Evolutionary conservation across 1,140 invertebrate genomes (phyloP), one percentile per base, ranked within the genome.

Genomic region (Trichonephila clavata): DNA sequence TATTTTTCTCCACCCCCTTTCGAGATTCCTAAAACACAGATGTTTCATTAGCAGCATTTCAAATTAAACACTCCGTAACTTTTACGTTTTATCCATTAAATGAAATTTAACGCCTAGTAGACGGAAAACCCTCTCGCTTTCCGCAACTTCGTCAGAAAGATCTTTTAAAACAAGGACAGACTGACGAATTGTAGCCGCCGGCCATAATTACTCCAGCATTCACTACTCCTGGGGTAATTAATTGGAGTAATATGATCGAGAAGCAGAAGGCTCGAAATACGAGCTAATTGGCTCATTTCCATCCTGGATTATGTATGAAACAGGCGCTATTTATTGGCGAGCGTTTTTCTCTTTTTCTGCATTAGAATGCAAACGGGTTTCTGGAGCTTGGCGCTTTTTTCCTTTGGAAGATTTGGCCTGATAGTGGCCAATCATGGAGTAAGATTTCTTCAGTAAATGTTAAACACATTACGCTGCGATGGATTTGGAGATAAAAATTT

Each of bases 281-380:
- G 81, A 92, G 83, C 50, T 92, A 92, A 92, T 92, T 92, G 91
- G 81, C 91, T 71, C 91, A 92, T 92, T 92, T 92, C 91, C 91
- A 92, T 86, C 91, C 39, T 10, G 60, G 91, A 92, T 92, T 92
- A 92, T 92, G 91, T 32, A 91, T 91, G 68, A 57, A 77, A 50
- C 43, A 39, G 50, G 81, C 39, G 27, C 81, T 83, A 59, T 83
- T 83, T 83, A 83, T 83, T 57, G 39, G 21, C 86, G 32, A 65
- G 59, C 24, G 61, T 61, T 63, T 87, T 63, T 87, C 86, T 65
- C 59, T 32, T 84, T 39, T 20, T 16, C 20, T 32, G 50, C 13
- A 21, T 84, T 84, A 84, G 16, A 32, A 77, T 77, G 71, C 71
- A 77, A 77, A 77, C 71, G 71, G 16, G 68, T 18, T 68, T 24